Base-by-base conservation (phyloP, 2,888 invertebrate genomes). In the Patella pellucida region DNA sequence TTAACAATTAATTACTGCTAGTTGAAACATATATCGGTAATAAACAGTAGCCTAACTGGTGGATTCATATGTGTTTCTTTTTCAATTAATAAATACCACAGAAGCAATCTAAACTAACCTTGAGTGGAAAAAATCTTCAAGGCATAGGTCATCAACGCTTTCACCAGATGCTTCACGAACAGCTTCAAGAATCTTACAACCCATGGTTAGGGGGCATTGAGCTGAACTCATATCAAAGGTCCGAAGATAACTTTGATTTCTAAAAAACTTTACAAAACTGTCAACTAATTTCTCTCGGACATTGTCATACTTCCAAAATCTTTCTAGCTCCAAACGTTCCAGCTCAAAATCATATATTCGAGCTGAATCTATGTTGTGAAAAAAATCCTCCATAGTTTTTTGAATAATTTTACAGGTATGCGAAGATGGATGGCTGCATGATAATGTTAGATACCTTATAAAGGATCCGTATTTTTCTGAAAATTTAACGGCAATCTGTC, bases 91-190 rank as follows among this genome's bases (percentile, higher is more conserved):
- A 9, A 41, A 41, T 41, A 41, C 41, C 41, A 7, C 7, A 0
- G 41, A 41, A 41, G 41, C 41, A 41, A 41, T 41, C 19, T 4
- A 62, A 62, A 19, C 62, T 62, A 23, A 62, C 62, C 62, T 62
- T 62, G 62, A 79, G 41, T 84, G 86, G 73, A 87, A 88, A 75
- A 87, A 86, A 73, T 88, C 88, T 72, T 87, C 85, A 3, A 88
- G 79, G 62, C 82, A 77, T 67, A 88, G 79, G 51, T 81, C 79
- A 68, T 79, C 76, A 14, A 88, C n/a, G 3, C 71, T 74, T n/a
- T 79, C 72, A 14, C 86, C 85, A 31, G 85, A 81, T 2, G 81
- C 79, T 19, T 71, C 71, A 2, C 81, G 85, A n/a, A 86, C 72
- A 3, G 82, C 77, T n/a, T 88, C 86, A 70, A 88, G 70, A 19